Conservation (phyloP, 2,888 invertebrate species). For the Caenorhabditis sp. region DNA sequence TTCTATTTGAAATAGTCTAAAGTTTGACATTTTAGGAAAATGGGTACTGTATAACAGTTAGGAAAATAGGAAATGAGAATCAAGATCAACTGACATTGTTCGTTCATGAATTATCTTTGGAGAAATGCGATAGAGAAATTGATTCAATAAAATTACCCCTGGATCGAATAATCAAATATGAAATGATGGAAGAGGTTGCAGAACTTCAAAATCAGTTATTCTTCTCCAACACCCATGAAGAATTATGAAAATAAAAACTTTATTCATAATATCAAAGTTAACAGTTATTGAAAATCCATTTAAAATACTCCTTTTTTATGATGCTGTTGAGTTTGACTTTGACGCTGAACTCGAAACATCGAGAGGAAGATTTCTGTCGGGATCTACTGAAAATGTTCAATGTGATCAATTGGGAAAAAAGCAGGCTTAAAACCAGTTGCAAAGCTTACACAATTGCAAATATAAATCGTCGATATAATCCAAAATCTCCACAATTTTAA, state of each 20-base stretch:
- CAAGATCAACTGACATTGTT: neutral
- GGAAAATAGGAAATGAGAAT: constrained; percentile 7
- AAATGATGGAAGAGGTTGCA: constrained; percentile 11
- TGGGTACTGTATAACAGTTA: constrained; percentile 18
- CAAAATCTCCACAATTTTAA: constrained; percentile 3
- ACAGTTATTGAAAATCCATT: neutral
- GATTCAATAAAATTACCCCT: neutral
- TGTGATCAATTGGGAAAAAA: neutral
- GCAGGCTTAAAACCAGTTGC: neutral
- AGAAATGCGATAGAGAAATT: neutral
- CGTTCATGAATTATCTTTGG: neutral
- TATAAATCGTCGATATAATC: constrained; percentile 12
- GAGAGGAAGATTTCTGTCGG: constrained; percentile 1
- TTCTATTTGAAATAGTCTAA: neutral
- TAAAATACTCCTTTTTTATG: neutral
- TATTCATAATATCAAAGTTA: neutral
- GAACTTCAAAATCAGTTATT: constrained; percentile 15
- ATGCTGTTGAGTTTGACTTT: no score
- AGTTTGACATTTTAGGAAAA: constrained; percentile 8
- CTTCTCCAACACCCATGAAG: neutral
- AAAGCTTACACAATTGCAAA: neutral
- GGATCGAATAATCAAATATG: neutral
- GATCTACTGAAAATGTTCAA: constrained; percentile 1
- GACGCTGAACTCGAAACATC: neutral
- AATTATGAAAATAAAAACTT: neutral